Conservation (phyloP, 2,888 invertebrate genomes). For the Oligia fasciuncula region DNA sequence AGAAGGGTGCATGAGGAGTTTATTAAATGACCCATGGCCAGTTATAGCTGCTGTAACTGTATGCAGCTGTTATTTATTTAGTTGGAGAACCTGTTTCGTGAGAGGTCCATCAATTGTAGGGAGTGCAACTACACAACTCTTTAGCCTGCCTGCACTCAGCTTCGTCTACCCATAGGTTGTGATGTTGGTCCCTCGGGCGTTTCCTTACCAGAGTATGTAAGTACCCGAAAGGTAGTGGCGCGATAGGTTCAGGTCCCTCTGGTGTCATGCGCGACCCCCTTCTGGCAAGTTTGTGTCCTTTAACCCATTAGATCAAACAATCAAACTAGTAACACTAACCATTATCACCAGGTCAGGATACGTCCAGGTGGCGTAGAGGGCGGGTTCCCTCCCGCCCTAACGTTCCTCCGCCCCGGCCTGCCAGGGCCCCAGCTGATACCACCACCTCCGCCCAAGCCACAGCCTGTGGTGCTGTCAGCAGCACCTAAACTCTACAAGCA, state of each 20-base stretch:
- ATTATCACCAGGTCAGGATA: slow-evolving; percentile 66
- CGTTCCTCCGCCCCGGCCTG: slow-evolving; percentile 81
- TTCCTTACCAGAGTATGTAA: no score
- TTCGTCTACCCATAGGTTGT: no score
- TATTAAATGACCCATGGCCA: not conserved
- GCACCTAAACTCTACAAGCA: slow-evolving; percentile 93
- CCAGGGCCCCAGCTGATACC: slow-evolving; percentile 85
- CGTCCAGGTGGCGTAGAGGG: slow-evolving; percentile 70
- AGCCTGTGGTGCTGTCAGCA: slow-evolving; percentile 92
- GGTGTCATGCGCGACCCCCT: not conserved
- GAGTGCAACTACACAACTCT: not conserved
- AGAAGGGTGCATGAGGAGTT: not conserved
- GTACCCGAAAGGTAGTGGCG: not conserved
- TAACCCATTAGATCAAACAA: not conserved
- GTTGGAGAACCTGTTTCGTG: not conserved
- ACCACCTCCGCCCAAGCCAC: slow-evolving; percentile 86
- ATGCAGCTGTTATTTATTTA: not conserved
- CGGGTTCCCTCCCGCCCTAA: slow-evolving; percentile 81
- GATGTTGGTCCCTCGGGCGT: no score
- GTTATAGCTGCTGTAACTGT: not conserved
- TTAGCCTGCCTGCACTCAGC: not conserved
- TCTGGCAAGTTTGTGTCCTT: not conserved
- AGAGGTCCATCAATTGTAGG: not conserved
- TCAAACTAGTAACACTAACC: not conserved
- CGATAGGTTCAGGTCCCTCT: not conserved